Conservation (phyloP, 2,888 invertebrate genomes). For the Eudemis profundana region DNA sequence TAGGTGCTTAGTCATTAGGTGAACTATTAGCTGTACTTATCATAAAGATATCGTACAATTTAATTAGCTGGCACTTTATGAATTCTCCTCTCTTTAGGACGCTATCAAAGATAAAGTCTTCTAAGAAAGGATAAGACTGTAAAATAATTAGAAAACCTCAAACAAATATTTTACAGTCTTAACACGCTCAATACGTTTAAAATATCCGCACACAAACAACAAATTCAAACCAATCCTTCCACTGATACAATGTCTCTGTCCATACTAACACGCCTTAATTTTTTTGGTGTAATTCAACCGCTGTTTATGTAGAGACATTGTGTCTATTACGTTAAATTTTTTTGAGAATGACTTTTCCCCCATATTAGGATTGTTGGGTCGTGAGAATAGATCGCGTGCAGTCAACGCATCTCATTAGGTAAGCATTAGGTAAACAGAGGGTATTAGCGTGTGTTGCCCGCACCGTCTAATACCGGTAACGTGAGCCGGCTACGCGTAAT, state of each 20-base stretch:
- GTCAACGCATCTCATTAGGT: slow-evolving; percentile 75
- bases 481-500: neutral
- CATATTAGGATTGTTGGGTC: slow-evolving; percentile 59
- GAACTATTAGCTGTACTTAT: neutral
- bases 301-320: slow-evolving; percentile 80
- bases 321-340: slow-evolving; percentile 77
- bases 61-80: no score
- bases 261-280: slow-evolving; percentile 55
- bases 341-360: slow-evolving; percentile 72
- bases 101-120: no score
- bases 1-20: no score
- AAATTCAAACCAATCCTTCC: neutral
- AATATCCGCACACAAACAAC: neutral
- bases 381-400: slow-evolving; percentile 79
- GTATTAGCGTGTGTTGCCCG: slow-evolving; percentile 64
- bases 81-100: no score
- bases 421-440: slow-evolving; percentile 78
- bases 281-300: slow-evolving; percentile 72
- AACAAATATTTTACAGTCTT: neutral
- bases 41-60: no score
- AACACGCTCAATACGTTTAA: neutral
- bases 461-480: slow-evolving; percentile 48
- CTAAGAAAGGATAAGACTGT: neutral
- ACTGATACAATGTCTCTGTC: slow-evolving; percentile 51
- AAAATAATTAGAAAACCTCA: neutral